Base-by-base conservation (phyloP, 2,888 invertebrate genomes). In the Merodon equestris region DNA sequence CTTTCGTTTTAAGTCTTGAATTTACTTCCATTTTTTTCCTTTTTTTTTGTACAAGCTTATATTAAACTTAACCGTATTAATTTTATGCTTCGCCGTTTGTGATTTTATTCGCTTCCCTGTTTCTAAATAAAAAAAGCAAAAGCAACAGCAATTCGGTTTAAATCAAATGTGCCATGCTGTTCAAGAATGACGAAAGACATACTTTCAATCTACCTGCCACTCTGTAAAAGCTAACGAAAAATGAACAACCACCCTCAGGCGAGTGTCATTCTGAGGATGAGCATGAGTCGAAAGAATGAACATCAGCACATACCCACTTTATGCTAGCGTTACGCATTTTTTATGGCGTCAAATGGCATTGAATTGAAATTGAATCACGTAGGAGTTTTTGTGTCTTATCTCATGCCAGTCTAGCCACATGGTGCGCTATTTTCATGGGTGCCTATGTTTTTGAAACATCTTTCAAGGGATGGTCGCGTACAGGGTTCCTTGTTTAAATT, bases 281-380 rank as follows among this genome's bases (percentile, higher is more conserved):
- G 18, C 27, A 53, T n/a, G 44, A 50, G n/a, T n/a, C n/a, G n/a
- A 67, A 57, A 64, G 58, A 54, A 53, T 3, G 7, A 51, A 44
- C n/a, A 27, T 44, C 47, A 18, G 51, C 47, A 19, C 13, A 63
- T 45, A 56, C 18, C 7, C 45, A 34, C 74, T 74, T 64, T 74
- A 58, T 68, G 50, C 34, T 38, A 64, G 74, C 79, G 74, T 73
- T 74, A 64, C 68, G 74, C 58, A 60, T 74, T 74, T 74, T 74
- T 74, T 79, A 79, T 60, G 68, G 68, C 51, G 56, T 74, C 79
- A 79, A 74, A 74, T 79, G 68, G 79, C 64, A 68, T 74, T 79
- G 74, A 79, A 79, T 74, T 63, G 74, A 79, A 79, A 79, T 79
- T 79, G 79, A 79, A 79, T 79, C 79, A 79, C 79, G 79, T 79